Conservation (phyloP, 2,888 invertebrate genomes). For the Salticus scenicus region DNA sequence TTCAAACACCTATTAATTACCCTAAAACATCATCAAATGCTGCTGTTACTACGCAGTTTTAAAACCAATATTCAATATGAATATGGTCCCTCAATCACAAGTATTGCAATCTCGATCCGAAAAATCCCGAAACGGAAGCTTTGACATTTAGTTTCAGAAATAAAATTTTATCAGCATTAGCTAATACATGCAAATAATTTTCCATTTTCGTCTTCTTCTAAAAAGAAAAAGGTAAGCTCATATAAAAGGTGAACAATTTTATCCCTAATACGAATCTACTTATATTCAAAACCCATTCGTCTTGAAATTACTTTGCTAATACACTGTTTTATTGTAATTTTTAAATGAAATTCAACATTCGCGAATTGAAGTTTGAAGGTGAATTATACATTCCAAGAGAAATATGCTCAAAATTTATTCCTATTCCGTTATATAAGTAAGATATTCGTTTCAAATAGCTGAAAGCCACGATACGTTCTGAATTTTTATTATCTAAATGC, state of each 20-base stretch:
- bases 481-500: neutral
- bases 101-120: too few relatives aligned
- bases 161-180: conserved; percentile 64
- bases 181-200: conserved; percentile 61
- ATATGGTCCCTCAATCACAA: neutral
- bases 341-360: conserved; percentile 39
- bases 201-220: conserved; percentile 18
- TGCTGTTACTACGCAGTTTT: too few relatives aligned
- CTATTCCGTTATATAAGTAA: conserved; percentile 21
- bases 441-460: conserved; percentile 36
- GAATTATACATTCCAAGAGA: neutral
- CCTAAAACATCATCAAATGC: too few relatives aligned
- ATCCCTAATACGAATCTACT: conserved; percentile 13
- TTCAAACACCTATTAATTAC: too few relatives aligned
- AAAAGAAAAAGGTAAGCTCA: conserved; percentile 36
- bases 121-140: too few relatives aligned
- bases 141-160: conserved; percentile 37
- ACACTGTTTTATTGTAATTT: conserved; percentile 50
- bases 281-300: neutral
- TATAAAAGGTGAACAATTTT: conserved; percentile 3
- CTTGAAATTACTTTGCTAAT: conserved; percentile 31
- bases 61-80: neutral
- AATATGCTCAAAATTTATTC: conserved; percentile 27
- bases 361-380: neutral
- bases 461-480: neutral